These are phyloP conservation scores for Micronycteris hirsuta DNA, from an alignment of 2,113 vertebrate species.

Conservation along the genomic window DNA sequence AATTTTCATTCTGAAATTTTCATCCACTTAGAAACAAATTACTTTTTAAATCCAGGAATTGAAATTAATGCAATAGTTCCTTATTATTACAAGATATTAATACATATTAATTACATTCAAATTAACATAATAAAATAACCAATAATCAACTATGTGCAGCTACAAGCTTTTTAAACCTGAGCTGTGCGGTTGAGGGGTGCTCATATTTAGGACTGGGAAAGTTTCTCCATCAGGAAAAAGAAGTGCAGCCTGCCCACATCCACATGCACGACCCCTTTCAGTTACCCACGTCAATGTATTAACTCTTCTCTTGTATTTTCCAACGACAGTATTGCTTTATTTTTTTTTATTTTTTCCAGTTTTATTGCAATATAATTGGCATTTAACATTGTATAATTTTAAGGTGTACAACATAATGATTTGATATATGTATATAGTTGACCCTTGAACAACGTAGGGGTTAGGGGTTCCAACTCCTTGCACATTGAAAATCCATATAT, in stretches of 20 bases:
- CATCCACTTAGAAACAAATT: conserved; percentile 54
- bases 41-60: conserved; percentile 68
- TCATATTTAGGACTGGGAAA: not conserved
- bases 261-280: not conserved
- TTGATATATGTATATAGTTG: not conserved
- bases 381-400: not conserved
- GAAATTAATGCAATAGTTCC: conserved; percentile 11
- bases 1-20: conserved; percentile 72
- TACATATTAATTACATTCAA: conserved; percentile 5
- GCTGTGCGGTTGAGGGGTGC: not conserved
- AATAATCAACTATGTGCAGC: not conserved
- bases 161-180: not conserved
- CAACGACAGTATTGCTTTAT: not conserved
- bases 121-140: not conserved
- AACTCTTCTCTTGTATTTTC: not conserved
- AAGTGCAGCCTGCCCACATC: not conserved
- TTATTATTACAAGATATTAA: not conserved
- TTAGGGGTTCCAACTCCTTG: not conserved
- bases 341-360: not conserved
- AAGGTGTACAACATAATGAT: not conserved
- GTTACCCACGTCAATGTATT: not conserved
- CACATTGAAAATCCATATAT: not conserved
- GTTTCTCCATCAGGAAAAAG: not conserved
- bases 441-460: not conserved
- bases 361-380: not conserved